Conservation (phyloP, 2,797 vertebrate genomes). For the Mormyrus proboscirostris region DNA sequence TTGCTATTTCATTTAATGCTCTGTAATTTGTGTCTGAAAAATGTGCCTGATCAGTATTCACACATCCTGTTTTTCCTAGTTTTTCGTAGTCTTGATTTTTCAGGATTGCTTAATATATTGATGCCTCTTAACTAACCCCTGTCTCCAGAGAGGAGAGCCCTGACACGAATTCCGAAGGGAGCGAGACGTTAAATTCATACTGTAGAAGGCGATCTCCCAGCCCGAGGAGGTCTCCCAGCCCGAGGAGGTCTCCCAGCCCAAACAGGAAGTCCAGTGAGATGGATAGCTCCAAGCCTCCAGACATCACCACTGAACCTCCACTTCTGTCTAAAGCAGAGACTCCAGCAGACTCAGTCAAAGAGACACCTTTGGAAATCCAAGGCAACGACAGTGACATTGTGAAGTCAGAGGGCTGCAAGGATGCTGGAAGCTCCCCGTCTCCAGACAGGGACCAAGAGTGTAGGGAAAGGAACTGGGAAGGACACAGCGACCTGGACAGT, state of each 20-base stretch:
- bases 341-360: background rate
- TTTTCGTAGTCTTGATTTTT: background rate
- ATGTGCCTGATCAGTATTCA: background rate
- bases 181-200: slow-evolving; percentile 4
- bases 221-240: background rate
- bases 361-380: background rate
- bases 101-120: background rate
- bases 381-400: background rate
- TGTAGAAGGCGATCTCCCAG: background rate
- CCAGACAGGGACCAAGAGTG: background rate
- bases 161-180: slow-evolving; percentile 36
- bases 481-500: slow-evolving; percentile 36
- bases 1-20: background rate
- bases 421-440: background rate
- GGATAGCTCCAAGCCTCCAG: background rate
- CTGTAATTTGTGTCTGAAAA: background rate
- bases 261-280: background rate
- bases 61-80: background rate
- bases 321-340: slow-evolving; percentile 13
- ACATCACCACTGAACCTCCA: background rate
- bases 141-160: slow-evolving; percentile 36
- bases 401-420: background rate
- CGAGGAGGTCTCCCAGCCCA: background rate
- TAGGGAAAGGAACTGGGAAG: background rate
- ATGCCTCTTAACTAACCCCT: background rate